A percentile compares a stretch with the other conserved stretches of the same genome.
Conservation (phyloP, 2,888 invertebrate genomes). For the Tachina grossa region DNA sequence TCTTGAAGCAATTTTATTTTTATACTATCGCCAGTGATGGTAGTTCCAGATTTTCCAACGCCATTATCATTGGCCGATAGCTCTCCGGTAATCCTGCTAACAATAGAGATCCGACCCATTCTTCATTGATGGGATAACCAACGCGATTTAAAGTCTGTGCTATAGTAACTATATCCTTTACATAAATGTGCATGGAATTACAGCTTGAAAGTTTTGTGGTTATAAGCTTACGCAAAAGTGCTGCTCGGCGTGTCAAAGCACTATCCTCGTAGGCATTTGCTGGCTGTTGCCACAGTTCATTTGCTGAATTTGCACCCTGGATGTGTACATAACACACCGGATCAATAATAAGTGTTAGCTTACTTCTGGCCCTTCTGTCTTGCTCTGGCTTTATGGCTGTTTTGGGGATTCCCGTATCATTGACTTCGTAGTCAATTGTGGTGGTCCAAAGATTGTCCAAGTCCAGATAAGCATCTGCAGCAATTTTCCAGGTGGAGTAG, state of each 20-base stretch:
- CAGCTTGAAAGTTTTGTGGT: too few species aligned
- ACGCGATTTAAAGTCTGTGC: constrained; percentile 57
- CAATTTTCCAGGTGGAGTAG: too few species aligned
- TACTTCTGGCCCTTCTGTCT: constrained; percentile 41
- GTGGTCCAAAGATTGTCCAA: constrained; percentile 54
- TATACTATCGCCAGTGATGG: constrained; percentile 64
- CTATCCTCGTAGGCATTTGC: constrained; percentile 62
- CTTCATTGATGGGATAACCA: constrained; percentile 57
- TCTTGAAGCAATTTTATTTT: constrained; percentile 62
- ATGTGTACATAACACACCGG: too few species aligned
- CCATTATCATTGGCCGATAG: constrained; percentile 76
- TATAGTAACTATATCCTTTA: constrained; percentile 51
- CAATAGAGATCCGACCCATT: constrained; percentile 62
- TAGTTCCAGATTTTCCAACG: constrained; percentile 73
- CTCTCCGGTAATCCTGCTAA: constrained; percentile 73
- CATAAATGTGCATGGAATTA: too few species aligned
- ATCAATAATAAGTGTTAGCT: too few species aligned
- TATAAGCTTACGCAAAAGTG: constrained; percentile 55
- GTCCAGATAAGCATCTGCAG: constrained; percentile 51
- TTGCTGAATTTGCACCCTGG: too few species aligned
- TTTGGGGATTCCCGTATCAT: constrained; percentile 36
- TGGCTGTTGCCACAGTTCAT: constrained; percentile 58
- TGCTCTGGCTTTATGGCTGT: constrained; percentile 34
- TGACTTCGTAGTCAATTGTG: constrained; percentile 38
- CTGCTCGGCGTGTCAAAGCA: constrained; percentile 66